These are phyloP conservation scores for Parazoanthus atlanticus DNA, from an alignment of 92 coral and sea anemone species.

Conservation along the genomic window DNA sequence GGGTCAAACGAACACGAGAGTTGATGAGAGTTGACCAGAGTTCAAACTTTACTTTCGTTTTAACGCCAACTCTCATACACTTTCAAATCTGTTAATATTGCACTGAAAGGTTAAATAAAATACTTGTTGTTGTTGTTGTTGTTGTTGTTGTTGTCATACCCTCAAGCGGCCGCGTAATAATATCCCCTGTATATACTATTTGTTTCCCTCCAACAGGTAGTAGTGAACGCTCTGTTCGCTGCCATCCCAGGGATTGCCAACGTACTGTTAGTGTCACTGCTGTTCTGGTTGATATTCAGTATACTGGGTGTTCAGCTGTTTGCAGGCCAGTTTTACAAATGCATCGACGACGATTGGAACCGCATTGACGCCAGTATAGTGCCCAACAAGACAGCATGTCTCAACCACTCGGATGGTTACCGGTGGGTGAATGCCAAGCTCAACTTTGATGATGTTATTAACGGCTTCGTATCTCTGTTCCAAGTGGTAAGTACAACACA, in stretches of 20 bases:
- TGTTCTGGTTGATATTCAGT: constrained; percentile 96
- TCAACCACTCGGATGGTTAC: constrained; percentile 62
- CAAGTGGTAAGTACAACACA: constrained; percentile 77
- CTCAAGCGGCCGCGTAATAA: too few species aligned
- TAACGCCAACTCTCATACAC: too few species aligned
- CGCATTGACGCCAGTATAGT: constrained; percentile 64
- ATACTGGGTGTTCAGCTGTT: constrained; percentile 96
- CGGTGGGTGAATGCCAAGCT: constrained; percentile 94
- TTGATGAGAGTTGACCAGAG: too few species aligned
- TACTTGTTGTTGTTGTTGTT: too few species aligned
- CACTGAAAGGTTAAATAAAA: too few species aligned
- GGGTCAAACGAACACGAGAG: too few species aligned
- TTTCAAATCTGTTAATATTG: too few species aligned
- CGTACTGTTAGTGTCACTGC: constrained; percentile 87
- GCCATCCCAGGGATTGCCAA: constrained; percentile 97
- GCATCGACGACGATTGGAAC: constrained; percentile 68
- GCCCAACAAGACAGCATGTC: constrained; percentile 83
- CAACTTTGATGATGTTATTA: constrained; percentile 91
- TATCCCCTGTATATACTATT: too few species aligned
- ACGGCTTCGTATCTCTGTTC: constrained; percentile 87
- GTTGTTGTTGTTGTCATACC: too few species aligned
- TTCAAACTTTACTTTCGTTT: too few species aligned
- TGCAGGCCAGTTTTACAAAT: constrained; percentile 93
- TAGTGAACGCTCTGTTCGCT: constrained; percentile 88
- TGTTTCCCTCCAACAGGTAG: constrained; percentile 65